Base-by-base conservation (phyloP, 2,888 invertebrate genomes). In the Cephalotes varians region DNA sequence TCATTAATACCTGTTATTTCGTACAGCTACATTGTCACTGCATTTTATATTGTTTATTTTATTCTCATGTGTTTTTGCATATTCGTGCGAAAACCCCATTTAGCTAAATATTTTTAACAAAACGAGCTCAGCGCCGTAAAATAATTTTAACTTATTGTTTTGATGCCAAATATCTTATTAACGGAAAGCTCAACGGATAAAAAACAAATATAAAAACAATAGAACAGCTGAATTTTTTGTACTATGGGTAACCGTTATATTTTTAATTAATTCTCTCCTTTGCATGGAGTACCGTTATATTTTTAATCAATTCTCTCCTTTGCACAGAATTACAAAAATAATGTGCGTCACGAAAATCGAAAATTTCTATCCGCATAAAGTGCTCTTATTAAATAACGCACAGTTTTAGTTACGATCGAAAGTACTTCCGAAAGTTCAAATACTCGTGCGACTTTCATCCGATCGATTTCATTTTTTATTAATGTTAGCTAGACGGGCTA, bases 1-100 rank as follows among this genome's bases (percentile, higher is more conserved):
- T 18, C 12, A 15, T 56, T 77, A 67, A 77, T 76, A 28, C 40
- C n/a, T 18, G 18, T 69, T 40, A 34, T 10, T 65, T 76, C 2
- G 12, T 37, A 28, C 37, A 65, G 34, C 25, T 31, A 15, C 12
- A 56, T 56, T 34, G 65, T 76, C 12, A 5, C 15, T n/a, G 12
- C 25, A 5, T 44, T 25, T 58, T 37, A 9, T 15, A n/a, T 65
- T 69, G 31, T 77, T 77, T 69, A 77, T 77, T 69, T 77, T 44
- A 77, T 44, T 67, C 6, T 44, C 31, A 10, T 21, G 21, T 40
- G 2, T 69, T 77, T n/a, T 77, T 44, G 18, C 21, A 44, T 12
- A 6, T 54, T 77, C 44, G 5, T 25, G n/a, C 37, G 40, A 15
- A 10, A 49, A 34, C 7, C 10, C 5, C 31, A 67, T 77, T 77